Conservation (phyloP, 1,140 invertebrate genomes). For the Musca domestica region DNA sequence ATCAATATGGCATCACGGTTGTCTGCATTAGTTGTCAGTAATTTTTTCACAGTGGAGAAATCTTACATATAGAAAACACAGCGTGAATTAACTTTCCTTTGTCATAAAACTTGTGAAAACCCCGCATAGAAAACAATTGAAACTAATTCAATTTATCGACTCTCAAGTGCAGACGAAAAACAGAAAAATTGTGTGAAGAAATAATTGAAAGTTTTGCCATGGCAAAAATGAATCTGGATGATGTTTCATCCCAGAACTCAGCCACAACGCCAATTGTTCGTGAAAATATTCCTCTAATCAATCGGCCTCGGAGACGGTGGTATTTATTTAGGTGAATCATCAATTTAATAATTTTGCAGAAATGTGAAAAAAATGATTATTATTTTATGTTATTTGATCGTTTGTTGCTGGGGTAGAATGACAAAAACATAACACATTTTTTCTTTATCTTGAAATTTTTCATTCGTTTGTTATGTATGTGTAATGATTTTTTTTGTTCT, state of each 20-base stretch:
- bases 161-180: not conserved
- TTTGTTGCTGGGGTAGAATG: no score
- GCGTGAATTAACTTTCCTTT: not conserved
- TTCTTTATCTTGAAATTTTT: not conserved
- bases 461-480: not conserved
- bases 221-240: slow-evolving; percentile 38
- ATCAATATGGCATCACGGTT: no score
- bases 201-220: slow-evolving; percentile 15
- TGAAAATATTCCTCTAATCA: slow-evolving; percentile 57
- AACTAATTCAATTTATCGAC: not conserved
- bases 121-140: not conserved
- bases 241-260: slow-evolving; percentile 43
- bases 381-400: not conserved
- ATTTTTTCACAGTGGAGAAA: no score
- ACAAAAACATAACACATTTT: not conserved
- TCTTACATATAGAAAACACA: not conserved
- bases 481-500: no score
- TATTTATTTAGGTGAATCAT: slow-evolving; percentile 55
- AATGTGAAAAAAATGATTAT: not conserved
- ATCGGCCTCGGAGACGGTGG: slow-evolving; percentile 53
- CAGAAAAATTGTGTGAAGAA: slow-evolving; percentile 18
- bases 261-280: slow-evolving; percentile 50
- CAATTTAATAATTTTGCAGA: not conserved
- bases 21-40: no score
- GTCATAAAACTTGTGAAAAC: not conserved